Conservation (phyloP, 2,888 invertebrate species). For the Napeogenes sylphis region DNA sequence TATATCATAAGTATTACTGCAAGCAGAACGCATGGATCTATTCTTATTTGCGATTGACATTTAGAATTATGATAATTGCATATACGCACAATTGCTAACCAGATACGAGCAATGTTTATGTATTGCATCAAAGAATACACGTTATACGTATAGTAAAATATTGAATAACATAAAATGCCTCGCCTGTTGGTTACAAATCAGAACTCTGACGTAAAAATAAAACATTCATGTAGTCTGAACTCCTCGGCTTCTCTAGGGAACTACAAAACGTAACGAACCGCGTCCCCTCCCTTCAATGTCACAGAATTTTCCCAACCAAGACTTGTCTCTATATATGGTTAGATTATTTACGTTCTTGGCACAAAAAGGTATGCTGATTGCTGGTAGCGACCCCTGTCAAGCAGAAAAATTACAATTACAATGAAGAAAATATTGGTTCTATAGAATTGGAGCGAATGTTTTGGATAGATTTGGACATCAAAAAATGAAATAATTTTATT, state of each 20-base stretch:
- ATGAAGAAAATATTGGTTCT: constrained; percentile 25
- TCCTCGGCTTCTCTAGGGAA: constrained; percentile 59
- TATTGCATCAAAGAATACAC: constrained; percentile 47
- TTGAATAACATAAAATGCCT: constrained; percentile 51
- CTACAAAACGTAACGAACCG: constrained; percentile 75
- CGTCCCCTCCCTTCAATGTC: constrained; percentile 64
- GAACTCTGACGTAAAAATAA: constrained; percentile 67
- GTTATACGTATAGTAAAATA: constrained; percentile 48
- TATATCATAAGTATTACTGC: too few species aligned
- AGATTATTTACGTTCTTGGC: constrained; percentile 67
- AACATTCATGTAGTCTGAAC: constrained; percentile 63
- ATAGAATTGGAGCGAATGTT: constrained; percentile 22
- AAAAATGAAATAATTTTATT: not conserved
- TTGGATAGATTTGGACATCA: constrained; percentile 9
- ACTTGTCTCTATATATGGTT: constrained; percentile 49
- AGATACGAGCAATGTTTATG: too few species aligned
- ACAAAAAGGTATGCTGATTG: constrained; percentile 54
- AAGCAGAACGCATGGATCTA: too few species aligned
- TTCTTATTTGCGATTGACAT: too few species aligned
- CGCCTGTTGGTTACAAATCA: constrained; percentile 68
- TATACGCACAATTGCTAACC: too few species aligned
- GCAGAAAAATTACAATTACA: constrained; percentile 38
- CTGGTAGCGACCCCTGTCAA: constrained; percentile 44
- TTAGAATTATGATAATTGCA: too few species aligned
- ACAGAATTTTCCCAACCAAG: constrained; percentile 63